These are phyloP conservation scores for Aurelia aurita DNA, from an alignment of 30 jellyfish, hydroid and myxozoan species.

Conservation along the genomic window DNA sequence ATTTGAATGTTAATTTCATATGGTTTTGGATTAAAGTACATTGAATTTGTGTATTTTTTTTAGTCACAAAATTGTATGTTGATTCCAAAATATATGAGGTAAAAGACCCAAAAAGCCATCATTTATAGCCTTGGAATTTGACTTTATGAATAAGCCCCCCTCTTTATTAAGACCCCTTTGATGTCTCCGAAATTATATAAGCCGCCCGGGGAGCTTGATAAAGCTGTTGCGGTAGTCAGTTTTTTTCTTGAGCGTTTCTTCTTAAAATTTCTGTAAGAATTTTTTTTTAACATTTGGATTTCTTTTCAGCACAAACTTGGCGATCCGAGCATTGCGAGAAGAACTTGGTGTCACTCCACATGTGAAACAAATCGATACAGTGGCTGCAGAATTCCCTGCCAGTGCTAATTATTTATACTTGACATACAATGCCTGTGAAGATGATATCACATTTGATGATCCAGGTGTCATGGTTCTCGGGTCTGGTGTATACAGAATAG, in stretches of 20 bases:
- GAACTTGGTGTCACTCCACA: slow-evolving; percentile 80
- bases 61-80: too few relatives aligned
- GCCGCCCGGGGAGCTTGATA: neutral
- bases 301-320: slow-evolving; percentile 82
- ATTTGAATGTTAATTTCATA: too few relatives aligned
- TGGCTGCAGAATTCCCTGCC: slow-evolving; percentile 99
- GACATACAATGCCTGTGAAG: slow-evolving; percentile 85
- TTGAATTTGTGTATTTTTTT: too few relatives aligned
- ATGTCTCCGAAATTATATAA: too few relatives aligned
- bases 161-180: too few relatives aligned
- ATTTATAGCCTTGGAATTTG: too few relatives aligned
- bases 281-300: neutral
- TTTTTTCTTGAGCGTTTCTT: neutral
- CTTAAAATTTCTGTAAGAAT: too few relatives aligned
- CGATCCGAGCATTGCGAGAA: slow-evolving; percentile 75
- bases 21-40: too few relatives aligned
- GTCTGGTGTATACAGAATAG: slow-evolving; percentile 98
- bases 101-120: too few relatives aligned
- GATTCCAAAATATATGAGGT: too few relatives aligned
- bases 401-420: slow-evolving; percentile 93
- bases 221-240: neutral
- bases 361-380: slow-evolving; percentile 98
- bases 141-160: too few relatives aligned
- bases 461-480: slow-evolving; percentile 94
- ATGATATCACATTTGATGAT: slow-evolving; percentile 84